phyloP scores from a whole-genome alignment of 2,888 invertebrate genomes.

The Oscheius sp. region DNA sequence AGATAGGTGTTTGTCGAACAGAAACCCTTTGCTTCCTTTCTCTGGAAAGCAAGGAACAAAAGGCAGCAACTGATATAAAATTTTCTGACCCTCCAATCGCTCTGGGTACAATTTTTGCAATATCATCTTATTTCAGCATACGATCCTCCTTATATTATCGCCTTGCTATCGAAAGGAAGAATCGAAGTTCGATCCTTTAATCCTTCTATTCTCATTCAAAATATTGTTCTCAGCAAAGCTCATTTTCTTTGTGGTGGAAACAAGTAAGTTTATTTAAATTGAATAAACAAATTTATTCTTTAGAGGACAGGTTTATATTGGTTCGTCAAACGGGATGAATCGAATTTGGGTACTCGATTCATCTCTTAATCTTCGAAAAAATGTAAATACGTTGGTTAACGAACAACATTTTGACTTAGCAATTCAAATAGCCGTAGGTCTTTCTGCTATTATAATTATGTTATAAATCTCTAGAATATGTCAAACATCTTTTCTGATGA shows the following conservation, averaged over 20 bases:
- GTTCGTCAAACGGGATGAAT: conserved; percentile 32
- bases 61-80: not conserved
- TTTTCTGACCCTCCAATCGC: conserved; percentile 16
- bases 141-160: conserved; percentile 89
- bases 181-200: conserved; percentile 88
- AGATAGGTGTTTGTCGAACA: conserved; percentile 9
- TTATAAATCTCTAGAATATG: conserved; percentile 35
- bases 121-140: conserved; percentile 73
- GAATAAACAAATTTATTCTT: not conserved
- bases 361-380: conserved; percentile 81
- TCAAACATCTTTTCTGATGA: conserved; percentile 49
- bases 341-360: conserved; percentile 82
- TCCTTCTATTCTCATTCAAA: conserved; percentile 83
- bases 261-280: not conserved
- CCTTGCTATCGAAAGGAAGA: conserved; percentile 80
- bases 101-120: conserved; percentile 1
- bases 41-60: not conserved
- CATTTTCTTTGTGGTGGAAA: conserved; percentile 33
- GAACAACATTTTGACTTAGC: conserved; percentile 94
- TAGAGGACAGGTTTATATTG: conserved; percentile 59
- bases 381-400: conserved; percentile 84
- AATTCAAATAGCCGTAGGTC: conserved; percentile 60
- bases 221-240: conserved; percentile 77
- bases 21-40: conserved; percentile 1
- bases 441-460: not conserved